A percentile compares a stretch with the other conserved stretches of the same genome.
phyloP scores from a whole-genome alignment of 2,797 vertebrate genomes.

The Leuciscus waleckii region DNA sequence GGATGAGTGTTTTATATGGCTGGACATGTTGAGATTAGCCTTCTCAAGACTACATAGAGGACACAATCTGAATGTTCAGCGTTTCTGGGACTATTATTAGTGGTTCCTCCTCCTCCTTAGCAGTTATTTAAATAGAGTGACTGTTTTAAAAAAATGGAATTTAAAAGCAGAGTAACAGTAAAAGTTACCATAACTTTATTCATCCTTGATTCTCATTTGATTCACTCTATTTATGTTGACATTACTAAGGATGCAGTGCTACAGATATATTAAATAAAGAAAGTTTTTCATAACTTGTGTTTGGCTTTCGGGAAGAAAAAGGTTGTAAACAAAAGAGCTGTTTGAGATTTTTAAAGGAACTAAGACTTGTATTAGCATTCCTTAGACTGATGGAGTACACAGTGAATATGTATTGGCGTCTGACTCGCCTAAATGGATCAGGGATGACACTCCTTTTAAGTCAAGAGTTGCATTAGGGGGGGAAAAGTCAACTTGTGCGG shows the following conservation, averaged over 20 bases:
- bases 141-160: neutral
- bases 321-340: neutral
- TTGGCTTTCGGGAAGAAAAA: slow-evolving; percentile 14
- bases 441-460: neutral
- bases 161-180: slow-evolving; percentile 23
- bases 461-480: neutral
- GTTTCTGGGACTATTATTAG: slow-evolving; percentile 12
- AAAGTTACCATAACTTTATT: slow-evolving; percentile 19
- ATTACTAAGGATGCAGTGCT: slow-evolving; percentile 49
- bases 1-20: slow-evolving; percentile 17
- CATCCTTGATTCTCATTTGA: slow-evolving; percentile 23
- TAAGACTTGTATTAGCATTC: neutral
- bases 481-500: neutral
- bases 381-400: neutral
- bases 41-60: slow-evolving; percentile 4
- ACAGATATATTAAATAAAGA: slow-evolving; percentile 54
- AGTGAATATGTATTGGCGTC: neutral
- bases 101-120: neutral
- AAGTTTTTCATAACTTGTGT: slow-evolving; percentile 36
- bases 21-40: slow-evolving; percentile 19
- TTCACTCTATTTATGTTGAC: slow-evolving; percentile 26
- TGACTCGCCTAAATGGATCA: neutral
- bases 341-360: neutral
- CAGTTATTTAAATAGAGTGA: slow-evolving; percentile 12
- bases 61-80: slow-evolving; percentile 18